phyloP scores from a whole-genome alignment of 2,888 invertebrate species.

The Empis stercorea region DNA sequence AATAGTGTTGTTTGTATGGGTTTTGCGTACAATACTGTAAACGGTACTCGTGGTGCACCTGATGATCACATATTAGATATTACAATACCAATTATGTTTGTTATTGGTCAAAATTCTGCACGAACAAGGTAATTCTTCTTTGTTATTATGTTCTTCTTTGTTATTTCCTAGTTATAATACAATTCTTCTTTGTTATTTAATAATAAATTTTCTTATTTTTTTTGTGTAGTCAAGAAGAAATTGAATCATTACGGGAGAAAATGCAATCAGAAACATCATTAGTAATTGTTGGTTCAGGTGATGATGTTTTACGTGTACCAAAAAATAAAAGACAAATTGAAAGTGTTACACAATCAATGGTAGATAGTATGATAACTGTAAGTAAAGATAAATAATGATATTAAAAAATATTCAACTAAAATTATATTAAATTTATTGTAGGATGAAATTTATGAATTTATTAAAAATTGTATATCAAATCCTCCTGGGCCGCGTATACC shows the following conservation, averaged over 20 bases:
- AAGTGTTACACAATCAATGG: slow-evolving; percentile 65
- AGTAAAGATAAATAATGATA: slow-evolving; percentile 7
- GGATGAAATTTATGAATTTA: slow-evolving; percentile 54
- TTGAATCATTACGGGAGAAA: slow-evolving; percentile 62
- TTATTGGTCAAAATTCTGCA: slow-evolving; percentile 62
- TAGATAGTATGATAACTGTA: slow-evolving; percentile 62
- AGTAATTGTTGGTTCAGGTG: slow-evolving; percentile 66
- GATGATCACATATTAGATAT: slow-evolving; percentile 63
- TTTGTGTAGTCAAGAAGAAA: slow-evolving; percentile 60
- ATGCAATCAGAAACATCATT: slow-evolving; percentile 65
- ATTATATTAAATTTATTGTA: slow-evolving; percentile 16
- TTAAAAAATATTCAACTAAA: too few relatives aligned
- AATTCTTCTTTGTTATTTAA: too few relatives aligned
- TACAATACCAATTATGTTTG: slow-evolving; percentile 61
- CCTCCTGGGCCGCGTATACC: slow-evolving; percentile 39
- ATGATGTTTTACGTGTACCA: slow-evolving; percentile 57
- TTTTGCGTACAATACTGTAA: slow-evolving; percentile 59
- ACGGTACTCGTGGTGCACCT: slow-evolving; percentile 59
- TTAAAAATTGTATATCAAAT: slow-evolving; percentile 45
- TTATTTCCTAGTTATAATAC: too few relatives aligned
- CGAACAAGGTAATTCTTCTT: slow-evolving; percentile 38
- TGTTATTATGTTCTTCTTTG: too few relatives aligned
- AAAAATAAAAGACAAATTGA: slow-evolving; percentile 57
- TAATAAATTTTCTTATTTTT: too few relatives aligned
- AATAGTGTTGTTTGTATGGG: slow-evolving; percentile 65